Conservation (phyloP, 2,888 invertebrate genomes). For the Cyrtodaria siliqua region DNA sequence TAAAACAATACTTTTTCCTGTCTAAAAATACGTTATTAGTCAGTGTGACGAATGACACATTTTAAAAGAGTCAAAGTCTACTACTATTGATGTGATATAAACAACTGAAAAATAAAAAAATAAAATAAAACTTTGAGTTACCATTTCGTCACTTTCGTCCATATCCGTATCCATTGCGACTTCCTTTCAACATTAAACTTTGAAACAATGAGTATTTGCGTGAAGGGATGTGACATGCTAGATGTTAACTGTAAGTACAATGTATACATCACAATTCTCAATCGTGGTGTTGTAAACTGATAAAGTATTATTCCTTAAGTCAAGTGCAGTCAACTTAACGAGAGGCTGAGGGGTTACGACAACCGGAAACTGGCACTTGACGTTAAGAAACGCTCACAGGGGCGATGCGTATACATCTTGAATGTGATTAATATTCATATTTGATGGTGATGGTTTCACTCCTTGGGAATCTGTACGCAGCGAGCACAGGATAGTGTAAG, state of each 20-base stretch:
- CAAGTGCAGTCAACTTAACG: slow-evolving; percentile 34
- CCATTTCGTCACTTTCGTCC: slow-evolving; percentile 9
- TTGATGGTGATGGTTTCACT: too few relatives aligned
- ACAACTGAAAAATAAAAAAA: too few relatives aligned
- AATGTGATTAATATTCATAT: too few relatives aligned
- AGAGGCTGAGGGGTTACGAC: slow-evolving; percentile 22
- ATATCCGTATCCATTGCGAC: slow-evolving; percentile 16
- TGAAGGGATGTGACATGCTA: too few relatives aligned
- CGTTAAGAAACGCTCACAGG: too few relatives aligned
- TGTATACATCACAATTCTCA: slow-evolving; percentile 34
- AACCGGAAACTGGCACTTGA: slow-evolving; percentile 18
- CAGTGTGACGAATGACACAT: too few relatives aligned
- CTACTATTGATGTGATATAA: too few relatives aligned
- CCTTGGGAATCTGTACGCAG: too few relatives aligned
- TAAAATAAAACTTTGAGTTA: slow-evolving; percentile 26
- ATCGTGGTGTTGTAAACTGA: slow-evolving; percentile 41
- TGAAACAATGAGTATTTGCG: slow-evolving; percentile 29
- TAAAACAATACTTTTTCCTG: slow-evolving; percentile 53
- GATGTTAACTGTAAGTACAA: slow-evolving; percentile 22
- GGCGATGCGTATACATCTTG: too few relatives aligned
- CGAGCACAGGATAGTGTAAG: too few relatives aligned
- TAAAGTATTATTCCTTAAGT: slow-evolving; percentile 45
- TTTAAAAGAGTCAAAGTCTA: too few relatives aligned
- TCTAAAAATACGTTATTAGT: background rate
- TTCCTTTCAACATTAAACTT: slow-evolving; percentile 33